Base-by-base conservation (phyloP, 2,888 invertebrate species). In the Eupeodes latifasciatus region DNA sequence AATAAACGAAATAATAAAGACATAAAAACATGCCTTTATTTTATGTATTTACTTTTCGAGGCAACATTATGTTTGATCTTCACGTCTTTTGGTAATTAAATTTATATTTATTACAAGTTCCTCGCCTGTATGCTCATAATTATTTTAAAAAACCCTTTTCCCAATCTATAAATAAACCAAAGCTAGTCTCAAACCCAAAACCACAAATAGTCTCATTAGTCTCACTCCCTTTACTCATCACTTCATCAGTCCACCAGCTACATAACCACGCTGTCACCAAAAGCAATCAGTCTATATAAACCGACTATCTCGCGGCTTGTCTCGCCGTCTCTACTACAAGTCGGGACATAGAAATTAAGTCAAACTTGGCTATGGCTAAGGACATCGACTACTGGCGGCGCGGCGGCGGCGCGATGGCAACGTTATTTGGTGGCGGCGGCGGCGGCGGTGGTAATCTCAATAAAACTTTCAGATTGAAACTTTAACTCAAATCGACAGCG, bases 341-440 rank as follows among this genome's bases (percentile, higher is more conserved):
- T 79, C 86, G 83, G 83, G 83, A 86, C 79, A 66, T 49, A 53
- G 69, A 82, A 75, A 74, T 74, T 59, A 19, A 51, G 36, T 57
- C 57, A 72, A 44, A 14, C 55, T 16, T 6, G 14, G n/a, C 36
- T 9, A 27, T 69, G 6, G 34, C 27, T 34, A 49, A 51, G 49
- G 67, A 69, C 12, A 44, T 14, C 40, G 71, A 71, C 44, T 14
- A 69, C 27, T 72, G 85, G 10, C 59, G 66, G 67, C 79, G 47
- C 27, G 47, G 27, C 57, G 27, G 47, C 27, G 47, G 27, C 57
- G 27, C 9, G 40, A 9, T 9, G 40, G 40, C 40, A 40, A 9
- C 40, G 40, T 40, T 40, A 27, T 1, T 27, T 27, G 27, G 27
- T 27, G 27, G 27, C 27, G 40, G 40, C 40, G 40, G 40, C 40